Percentiles rank a stretch among this genome's conserved stretches.
phyloP scores from a whole-genome alignment of 2,113 vertebrate species.

The Trogon melanurus region DNA sequence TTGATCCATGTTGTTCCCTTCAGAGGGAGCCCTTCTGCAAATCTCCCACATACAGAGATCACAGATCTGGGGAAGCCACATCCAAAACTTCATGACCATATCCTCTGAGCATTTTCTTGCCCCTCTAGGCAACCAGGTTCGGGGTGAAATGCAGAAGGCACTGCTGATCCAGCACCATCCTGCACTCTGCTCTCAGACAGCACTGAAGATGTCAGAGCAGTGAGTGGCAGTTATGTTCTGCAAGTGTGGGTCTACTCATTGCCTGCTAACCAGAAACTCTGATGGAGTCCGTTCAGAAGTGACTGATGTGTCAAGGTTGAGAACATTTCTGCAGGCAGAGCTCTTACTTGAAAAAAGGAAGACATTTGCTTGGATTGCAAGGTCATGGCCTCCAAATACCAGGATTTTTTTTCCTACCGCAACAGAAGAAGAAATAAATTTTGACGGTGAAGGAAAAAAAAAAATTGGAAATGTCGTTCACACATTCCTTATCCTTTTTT shows the following conservation, averaged over 20 bases:
- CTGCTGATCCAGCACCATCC: neutral
- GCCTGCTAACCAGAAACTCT: neutral
- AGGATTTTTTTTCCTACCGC: neutral
- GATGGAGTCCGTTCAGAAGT: neutral
- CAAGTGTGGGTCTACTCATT: neutral
- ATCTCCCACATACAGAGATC: neutral
- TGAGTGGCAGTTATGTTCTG: neutral
- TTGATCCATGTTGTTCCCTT: neutral
- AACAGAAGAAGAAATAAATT: neutral
- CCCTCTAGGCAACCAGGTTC: neutral
- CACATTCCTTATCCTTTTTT: neutral
- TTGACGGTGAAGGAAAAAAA: neutral
- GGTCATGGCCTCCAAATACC: neutral
- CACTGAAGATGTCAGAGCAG: neutral
- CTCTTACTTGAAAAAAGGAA: neutral
- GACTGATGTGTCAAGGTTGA: neutral
- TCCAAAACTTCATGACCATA: neutral
- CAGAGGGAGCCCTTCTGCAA: neutral
- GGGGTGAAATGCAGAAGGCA: neutral
- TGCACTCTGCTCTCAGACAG: neutral
- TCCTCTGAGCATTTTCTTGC: neutral
- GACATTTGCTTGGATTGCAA: neutral
- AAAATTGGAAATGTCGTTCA: neutral
- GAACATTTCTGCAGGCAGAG: neutral
- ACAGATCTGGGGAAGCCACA: neutral